Percentiles rank a stretch among this genome's conserved stretches.
These are phyloP conservation scores for Heliothis virescens DNA, from an alignment of 1,140 invertebrate genomes.

Conservation along the genomic window DNA sequence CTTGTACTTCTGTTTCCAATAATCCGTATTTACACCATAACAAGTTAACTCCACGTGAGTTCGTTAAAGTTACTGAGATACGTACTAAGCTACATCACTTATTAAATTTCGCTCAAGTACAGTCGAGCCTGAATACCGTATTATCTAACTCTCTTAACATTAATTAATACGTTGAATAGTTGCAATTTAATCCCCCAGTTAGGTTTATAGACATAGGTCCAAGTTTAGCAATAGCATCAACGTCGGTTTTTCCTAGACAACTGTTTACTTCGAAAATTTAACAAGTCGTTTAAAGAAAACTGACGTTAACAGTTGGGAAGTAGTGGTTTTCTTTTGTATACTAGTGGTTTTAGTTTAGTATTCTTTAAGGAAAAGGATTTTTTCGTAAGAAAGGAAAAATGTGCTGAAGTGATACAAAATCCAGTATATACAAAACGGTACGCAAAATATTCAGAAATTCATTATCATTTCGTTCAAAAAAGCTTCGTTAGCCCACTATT, in stretches of 20 bases:
- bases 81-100: conserved; percentile 20
- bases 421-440: no score
- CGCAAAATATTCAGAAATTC: no score
- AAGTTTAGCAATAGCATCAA: no score
- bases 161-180: conserved; percentile 21
- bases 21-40: not conserved
- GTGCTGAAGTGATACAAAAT: no score
- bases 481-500: no score
- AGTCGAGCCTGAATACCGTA: conserved; percentile 4
- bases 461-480: no score
- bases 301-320: not conserved
- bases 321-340: not conserved
- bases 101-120: conserved; percentile 24
- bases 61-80: conserved; percentile 27
- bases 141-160: conserved; percentile 14
- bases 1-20: not conserved
- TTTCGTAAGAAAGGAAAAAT: no score
- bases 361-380: not conserved
- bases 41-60: conserved; percentile 9
- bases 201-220: not conserved
- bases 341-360: not conserved
- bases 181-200: not conserved
- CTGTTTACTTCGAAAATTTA: no score
- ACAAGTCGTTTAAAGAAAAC: no score
- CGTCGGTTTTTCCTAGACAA: no score